Conservation (phyloP, 1,140 invertebrate genomes). For the Dinoponera quadriceps region DNA sequence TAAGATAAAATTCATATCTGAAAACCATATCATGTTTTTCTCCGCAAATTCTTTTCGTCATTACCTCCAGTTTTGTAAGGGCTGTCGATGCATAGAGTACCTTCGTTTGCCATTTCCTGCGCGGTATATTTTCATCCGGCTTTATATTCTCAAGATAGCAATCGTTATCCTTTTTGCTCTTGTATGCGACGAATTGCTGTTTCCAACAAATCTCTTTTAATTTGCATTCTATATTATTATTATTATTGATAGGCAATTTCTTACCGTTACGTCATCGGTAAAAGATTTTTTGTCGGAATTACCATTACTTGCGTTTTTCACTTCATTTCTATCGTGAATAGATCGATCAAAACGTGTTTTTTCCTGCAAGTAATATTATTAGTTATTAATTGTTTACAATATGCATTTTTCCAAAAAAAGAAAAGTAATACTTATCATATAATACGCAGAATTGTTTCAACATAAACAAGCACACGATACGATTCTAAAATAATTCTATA, state of each 20-base stretch:
- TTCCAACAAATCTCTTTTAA: conserved; percentile 44
- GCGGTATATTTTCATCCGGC: conserved; percentile 19
- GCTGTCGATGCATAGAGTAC: conserved; percentile 70
- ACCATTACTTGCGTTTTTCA: background rate
- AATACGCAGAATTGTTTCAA: background rate
- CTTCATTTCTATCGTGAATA: conserved; percentile 44
- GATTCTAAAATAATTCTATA: too few species aligned
- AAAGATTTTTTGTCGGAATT: conserved; percentile 69
- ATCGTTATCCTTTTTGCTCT: conserved; percentile 64
- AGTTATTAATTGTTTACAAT: background rate
- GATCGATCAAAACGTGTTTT: conserved; percentile 79
- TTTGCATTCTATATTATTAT: conserved; percentile 6
- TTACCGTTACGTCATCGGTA: conserved; percentile 78
- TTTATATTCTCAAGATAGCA: conserved; percentile 80
- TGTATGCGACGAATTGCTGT: conserved; percentile 80
- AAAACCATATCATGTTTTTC: background rate
- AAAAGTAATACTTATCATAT: too few species aligned
- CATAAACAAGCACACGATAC: background rate
- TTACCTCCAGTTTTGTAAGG: conserved; percentile 79
- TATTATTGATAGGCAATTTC: background rate
- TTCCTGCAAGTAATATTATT: conserved; percentile 66
- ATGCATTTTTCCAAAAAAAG: background rate
- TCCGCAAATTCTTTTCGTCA: background rate
- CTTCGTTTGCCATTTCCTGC: conserved; percentile 53
- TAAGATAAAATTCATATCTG: too few species aligned